Conservation (phyloP, 2,113 vertebrate species). For the Redunca redunca region DNA sequence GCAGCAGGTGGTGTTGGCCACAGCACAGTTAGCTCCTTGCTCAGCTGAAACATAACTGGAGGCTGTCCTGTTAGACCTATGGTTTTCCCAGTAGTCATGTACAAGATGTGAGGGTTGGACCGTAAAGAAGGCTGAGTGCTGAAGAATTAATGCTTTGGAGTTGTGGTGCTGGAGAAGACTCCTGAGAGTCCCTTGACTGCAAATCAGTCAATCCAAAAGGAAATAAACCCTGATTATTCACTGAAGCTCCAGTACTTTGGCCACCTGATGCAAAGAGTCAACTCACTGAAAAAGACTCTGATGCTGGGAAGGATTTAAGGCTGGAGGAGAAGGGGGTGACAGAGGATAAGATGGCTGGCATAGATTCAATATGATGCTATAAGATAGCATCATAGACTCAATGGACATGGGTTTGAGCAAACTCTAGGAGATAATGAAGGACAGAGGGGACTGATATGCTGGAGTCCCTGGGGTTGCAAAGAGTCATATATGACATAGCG, state of each 20-base stretch:
- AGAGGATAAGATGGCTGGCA: background rate
- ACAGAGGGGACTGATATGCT: background rate
- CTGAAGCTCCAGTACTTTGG: background rate
- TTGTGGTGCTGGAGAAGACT: background rate
- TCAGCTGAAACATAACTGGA: background rate
- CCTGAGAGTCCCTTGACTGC: background rate
- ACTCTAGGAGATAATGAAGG: background rate
- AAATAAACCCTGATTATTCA: background rate
- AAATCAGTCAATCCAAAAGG: background rate
- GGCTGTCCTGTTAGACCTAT: background rate
- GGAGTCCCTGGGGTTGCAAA: background rate
- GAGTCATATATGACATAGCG: background rate
- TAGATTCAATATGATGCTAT: no score
- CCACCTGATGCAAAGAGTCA: background rate
- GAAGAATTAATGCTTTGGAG: background rate
- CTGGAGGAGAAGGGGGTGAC: background rate
- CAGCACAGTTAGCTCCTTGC: background rate
- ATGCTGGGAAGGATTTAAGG: background rate
- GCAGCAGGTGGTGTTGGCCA: background rate
- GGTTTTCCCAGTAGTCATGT: background rate
- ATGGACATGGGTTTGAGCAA: background rate
- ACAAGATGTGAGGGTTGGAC: background rate
- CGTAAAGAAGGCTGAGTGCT: background rate
- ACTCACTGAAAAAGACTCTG: background rate
- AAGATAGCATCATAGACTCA: background rate